Evolutionary conservation across 2,113 vertebrate species (phyloP), one percentile per base, ranked within the genome.

Genomic region (Geococcyx californianus): DNA sequence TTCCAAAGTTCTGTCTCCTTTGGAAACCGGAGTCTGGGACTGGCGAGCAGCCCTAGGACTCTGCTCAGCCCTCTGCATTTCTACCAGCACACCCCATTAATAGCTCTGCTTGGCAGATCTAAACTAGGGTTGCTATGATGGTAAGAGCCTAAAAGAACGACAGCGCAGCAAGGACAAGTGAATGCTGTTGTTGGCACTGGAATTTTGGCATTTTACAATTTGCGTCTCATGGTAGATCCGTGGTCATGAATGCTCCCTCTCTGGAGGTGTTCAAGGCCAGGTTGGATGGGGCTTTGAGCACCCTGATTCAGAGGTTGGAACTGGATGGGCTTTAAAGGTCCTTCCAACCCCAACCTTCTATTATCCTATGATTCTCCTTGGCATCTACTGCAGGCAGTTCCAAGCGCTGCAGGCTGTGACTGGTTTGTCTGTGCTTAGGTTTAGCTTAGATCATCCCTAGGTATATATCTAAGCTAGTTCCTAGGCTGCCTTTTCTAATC

Each of bases 81-180:
- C 45, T 23, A 28, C 44, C 28, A 3, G 1, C 17, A 9, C 1
- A 0, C 10, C 6, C 25, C 29, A 10, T 19, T 45, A 40, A 38
- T 16, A 52, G n/a, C 25, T 31, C 40, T 20, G 26, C 60, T 55
- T 5, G 1, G 24, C 45, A 34, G 40, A 31, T 49, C 15, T 33
- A 11, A 47, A 16, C 16, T 6, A 47, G 29, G 29, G 20, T 23
- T 34, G 31, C 42, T 33, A 5, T 8, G 1, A 42, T n/a, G 63
- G 13, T 59, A 38, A 73, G 59, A 51, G 29, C 23, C 58, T 52
- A 4, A 16, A 72, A 59, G 24, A 33, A 6, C 49, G 58, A 29
- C 51, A 58, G 28, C 7, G 20, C n/a, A 33, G 51, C n/a, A n/a
- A 76, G 49, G 23, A 9, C 31, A 51, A 1, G n/a, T 18, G 33